Base-by-base conservation (phyloP, 2,797 vertebrate genomes). In the Menidia menidia region DNA sequence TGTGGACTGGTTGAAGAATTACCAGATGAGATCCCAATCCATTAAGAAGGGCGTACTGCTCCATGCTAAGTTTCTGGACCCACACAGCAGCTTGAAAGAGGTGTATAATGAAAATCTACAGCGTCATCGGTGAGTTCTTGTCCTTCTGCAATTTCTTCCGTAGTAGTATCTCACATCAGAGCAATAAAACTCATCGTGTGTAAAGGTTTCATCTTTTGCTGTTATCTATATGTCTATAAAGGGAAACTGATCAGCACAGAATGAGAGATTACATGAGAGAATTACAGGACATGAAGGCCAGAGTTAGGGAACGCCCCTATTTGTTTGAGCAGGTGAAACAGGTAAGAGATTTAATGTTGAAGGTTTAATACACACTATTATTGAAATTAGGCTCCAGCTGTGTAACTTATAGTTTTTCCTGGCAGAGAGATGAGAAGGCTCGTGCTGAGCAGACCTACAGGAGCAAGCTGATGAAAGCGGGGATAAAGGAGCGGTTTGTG, bases 251-350 rank as follows among this genome's bases (percentile, higher is more conserved):
- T 86, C 93, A 85, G 69, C 95, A 95, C 58, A 95, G 95, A 92
- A 89, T 87, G 85, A 96, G 89, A 81, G 96, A 98, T 44, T 99
- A 98, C 88, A 94, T 70, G 87, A 96, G 88, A 78, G 96, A 98
- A 73, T 84, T 98, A 83, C 92, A 92, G 76, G 95, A 96, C 72
- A 99, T 99, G 92, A 96, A 95, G 87, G 90, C 92, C 51, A 88
- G 96, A 81, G 94, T 99, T 74, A 92, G 91, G 55, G 91, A 88
- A 58, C 95, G 96, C 57, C 96, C 97, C 0, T 98, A 93, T 86
- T 95, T 99, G 74, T 98, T 99, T 1, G 96, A 98, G 82, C 96
- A 96, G 87, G 92, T 97, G 85, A 95, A 93, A 71, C 96, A 97
- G 96, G 97, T 99, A 94, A 88, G 75, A 12, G 31, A 25, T 7